These are phyloP conservation scores for Torymus tubicola DNA, from an alignment of 2,888 invertebrate species.

Conservation along the genomic window DNA sequence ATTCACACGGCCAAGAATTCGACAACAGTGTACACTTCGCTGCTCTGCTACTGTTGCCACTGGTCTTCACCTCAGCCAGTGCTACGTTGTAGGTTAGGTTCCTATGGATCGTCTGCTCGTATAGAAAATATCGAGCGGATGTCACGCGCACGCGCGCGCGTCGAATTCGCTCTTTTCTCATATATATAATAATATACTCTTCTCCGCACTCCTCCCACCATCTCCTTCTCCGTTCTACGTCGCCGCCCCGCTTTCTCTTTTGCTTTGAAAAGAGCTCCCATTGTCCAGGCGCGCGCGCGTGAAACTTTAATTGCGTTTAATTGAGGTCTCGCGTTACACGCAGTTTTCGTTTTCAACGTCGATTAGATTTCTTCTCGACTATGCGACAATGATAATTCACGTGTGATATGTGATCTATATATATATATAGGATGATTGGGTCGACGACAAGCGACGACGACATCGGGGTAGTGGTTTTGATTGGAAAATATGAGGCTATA, in stretches of 20 bases:
- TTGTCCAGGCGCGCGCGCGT: conserved; percentile 17
- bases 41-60: too few species aligned
- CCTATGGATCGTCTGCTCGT: conserved; percentile 54
- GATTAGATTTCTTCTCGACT: conserved; percentile 6
- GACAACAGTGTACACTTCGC: conserved; percentile 7
- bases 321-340: conserved; percentile 29
- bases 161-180: not conserved
- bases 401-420: too few species aligned
- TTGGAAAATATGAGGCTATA: too few species aligned
- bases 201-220: not conserved
- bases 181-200: too few species aligned
- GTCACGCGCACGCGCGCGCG: conserved; percentile 52
- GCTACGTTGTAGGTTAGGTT: conserved; percentile 60
- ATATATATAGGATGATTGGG: too few species aligned
- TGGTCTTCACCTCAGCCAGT: too few species aligned
- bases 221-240: not conserved
- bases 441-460: too few species aligned
- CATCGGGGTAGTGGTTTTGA: too few species aligned
- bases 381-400: too few species aligned
- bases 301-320: conserved; percentile 40
- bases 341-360: not conserved
- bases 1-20: not conserved
- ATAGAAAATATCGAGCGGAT: conserved; percentile 59
- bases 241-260: conserved; percentile 19
- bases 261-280: conserved; percentile 19